A percentile compares a stretch with the other conserved stretches of the same genome.
phyloP scores from a whole-genome alignment of 2,888 invertebrate species.

The Nezara viridula region DNA sequence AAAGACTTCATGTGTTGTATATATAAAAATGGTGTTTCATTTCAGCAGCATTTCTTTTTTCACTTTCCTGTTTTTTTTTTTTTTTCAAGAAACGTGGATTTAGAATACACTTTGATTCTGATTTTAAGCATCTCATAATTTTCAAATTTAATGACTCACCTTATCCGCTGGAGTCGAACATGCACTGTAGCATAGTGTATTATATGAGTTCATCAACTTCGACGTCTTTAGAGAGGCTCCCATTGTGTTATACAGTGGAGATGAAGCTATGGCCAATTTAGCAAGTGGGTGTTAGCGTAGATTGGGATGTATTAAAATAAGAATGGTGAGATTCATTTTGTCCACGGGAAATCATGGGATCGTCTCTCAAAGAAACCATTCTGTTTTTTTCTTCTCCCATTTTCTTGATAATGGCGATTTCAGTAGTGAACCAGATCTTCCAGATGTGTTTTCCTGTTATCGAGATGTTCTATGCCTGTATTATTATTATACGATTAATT shows the following conservation, averaged over 20 bases:
- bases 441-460: no score
- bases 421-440: no score
- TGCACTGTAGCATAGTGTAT: background rate
- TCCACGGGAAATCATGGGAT: background rate
- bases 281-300: background rate
- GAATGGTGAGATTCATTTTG: background rate
- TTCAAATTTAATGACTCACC: no score
- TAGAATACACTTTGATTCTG: no score
- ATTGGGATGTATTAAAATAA: conserved; percentile 1
- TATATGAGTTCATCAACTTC: background rate
- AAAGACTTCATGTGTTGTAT: no score
- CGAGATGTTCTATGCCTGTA: no score
- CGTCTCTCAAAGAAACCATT: background rate
- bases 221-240: background rate
- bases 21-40: no score
- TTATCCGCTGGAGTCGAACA: background rate
- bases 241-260: background rate
- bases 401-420: background rate
- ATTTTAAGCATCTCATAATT: no score
- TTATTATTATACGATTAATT: no score
- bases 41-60: no score
- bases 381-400: background rate
- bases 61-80: no score
- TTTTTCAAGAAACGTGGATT: no score
- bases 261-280: conserved; percentile 3